These are phyloP conservation scores for Salvelinus fontinalis DNA, from an alignment of 2,113 vertebrate species.

Conservation along the genomic window DNA sequence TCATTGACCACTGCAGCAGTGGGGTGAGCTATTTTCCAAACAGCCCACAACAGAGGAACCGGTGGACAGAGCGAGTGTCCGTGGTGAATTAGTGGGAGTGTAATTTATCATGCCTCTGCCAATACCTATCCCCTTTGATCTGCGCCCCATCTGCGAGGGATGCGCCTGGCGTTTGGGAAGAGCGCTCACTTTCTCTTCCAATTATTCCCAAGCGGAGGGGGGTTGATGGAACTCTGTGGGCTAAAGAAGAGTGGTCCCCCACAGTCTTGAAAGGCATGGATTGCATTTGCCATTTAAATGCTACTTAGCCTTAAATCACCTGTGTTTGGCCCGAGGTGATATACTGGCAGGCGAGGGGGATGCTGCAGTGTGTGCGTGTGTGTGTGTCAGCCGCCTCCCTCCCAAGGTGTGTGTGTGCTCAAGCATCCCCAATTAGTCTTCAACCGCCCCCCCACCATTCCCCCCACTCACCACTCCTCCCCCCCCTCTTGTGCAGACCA, in stretches of 20 bases:
- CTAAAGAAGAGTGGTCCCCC: not conserved
- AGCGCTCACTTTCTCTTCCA: slow-evolving; percentile 23
- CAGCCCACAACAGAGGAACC: slow-evolving; percentile 18
- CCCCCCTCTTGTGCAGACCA: not conserved
- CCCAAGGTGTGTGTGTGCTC: slow-evolving; percentile 30
- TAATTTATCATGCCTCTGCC: slow-evolving; percentile 46
- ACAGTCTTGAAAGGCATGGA: slow-evolving; percentile 17
- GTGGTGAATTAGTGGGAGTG: slow-evolving; percentile 14
- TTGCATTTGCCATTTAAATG: slow-evolving; percentile 32
- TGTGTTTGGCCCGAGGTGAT: slow-evolving; percentile 19
- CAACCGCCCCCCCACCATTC: not conserved
- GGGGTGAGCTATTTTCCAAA: slow-evolving; percentile 4
- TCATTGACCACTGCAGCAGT: not conserved
- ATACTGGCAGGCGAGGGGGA: not conserved
- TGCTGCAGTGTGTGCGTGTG: not conserved
- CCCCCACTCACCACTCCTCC: no score
- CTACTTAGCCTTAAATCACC: slow-evolving; percentile 18
- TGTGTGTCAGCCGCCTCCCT: not conserved
- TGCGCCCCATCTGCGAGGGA: slow-evolving; percentile 14
- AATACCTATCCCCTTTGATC: slow-evolving; percentile 33
- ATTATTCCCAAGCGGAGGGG: slow-evolving; percentile 23
- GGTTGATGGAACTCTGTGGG: slow-evolving; percentile 1
- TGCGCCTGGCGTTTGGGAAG: not conserved
- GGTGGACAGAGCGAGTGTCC: slow-evolving; percentile 9
- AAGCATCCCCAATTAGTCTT: slow-evolving; percentile 10